These are phyloP conservation scores for Protaetia brevitarsis DNA, from an alignment of 1,140 invertebrate species.

Conservation along the genomic window DNA sequence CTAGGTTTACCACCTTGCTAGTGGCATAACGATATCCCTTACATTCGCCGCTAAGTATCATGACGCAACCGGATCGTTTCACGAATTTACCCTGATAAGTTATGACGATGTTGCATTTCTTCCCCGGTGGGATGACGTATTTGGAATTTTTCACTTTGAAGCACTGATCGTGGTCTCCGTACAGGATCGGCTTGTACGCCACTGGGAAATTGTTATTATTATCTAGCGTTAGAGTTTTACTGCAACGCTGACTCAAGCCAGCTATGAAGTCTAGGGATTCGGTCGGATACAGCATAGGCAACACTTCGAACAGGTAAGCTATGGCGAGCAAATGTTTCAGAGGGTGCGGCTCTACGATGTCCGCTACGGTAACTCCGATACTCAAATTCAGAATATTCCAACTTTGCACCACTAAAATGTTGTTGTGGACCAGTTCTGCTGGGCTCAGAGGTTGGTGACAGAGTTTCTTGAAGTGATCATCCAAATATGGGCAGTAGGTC, in stretches of 20 bases:
- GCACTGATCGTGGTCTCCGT: slow-evolving; percentile 35
- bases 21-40: slow-evolving; percentile 37
- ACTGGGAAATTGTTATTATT: slow-evolving; percentile 34
- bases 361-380: slow-evolving; percentile 43
- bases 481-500: slow-evolving; percentile 49
- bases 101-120: slow-evolving; percentile 34
- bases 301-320: slow-evolving; percentile 44
- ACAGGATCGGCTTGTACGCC: slow-evolving; percentile 33
- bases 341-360: slow-evolving; percentile 43
- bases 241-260: slow-evolving; percentile 28
- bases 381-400: slow-evolving; percentile 49
- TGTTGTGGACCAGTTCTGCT: slow-evolving; percentile 49
- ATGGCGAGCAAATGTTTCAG: slow-evolving; percentile 48
- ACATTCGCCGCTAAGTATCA: slow-evolving; percentile 45
- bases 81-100: slow-evolving; percentile 31
- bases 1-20: slow-evolving; percentile 40
- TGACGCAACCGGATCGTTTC: slow-evolving; percentile 29
- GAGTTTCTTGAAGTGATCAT: slow-evolving; percentile 40
- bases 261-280: slow-evolving; percentile 37
- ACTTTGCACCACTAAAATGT: slow-evolving; percentile 41
- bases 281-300: slow-evolving; percentile 43
- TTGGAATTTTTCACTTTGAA: slow-evolving; percentile 30
- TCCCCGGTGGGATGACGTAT: slow-evolving; percentile 24
- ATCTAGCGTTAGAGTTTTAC: slow-evolving; percentile 27
- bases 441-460: slow-evolving; percentile 38